A percentile compares a stretch with the other conserved stretches of the same genome.
Conservation (phyloP, 1,140 invertebrate genomes). For the Belonocnema kinseyi region DNA sequence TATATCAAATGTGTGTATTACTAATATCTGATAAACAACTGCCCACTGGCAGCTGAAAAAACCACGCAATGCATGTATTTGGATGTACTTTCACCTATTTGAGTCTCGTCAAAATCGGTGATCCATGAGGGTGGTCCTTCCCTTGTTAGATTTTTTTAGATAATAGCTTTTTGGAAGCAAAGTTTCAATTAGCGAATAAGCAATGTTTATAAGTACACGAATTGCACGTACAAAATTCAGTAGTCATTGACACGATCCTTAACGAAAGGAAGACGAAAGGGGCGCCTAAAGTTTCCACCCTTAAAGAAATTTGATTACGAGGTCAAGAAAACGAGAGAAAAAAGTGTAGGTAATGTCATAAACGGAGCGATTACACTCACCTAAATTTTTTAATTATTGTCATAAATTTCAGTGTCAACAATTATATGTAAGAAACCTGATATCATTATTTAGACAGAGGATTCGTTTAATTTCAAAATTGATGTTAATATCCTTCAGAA, state of each 20-base stretch:
- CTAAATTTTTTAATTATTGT: constrained; percentile 7
- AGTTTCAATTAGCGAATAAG: constrained; percentile 17
- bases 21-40: no score
- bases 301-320: constrained; percentile 62
- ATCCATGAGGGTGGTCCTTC: no score
- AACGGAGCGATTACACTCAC: neutral
- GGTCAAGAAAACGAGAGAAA: neutral
- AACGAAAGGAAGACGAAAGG: constrained; percentile 71
- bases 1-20: no score
- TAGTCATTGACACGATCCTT: constrained; percentile 70
- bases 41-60: no score
- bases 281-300: constrained; percentile 70
- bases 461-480: no score
- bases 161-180: neutral
- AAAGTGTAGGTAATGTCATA: no score
- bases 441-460: no score
- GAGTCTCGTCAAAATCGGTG: no score
- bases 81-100: no score
- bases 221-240: constrained; percentile 63
- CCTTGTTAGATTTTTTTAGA: no score
- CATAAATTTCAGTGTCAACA: neutral
- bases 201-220: constrained; percentile 37
- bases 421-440: no score
- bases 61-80: no score
- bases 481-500: neutral